A percentile compares a stretch with the other conserved stretches of the same genome.
phyloP scores from a whole-genome alignment of 1,140 invertebrate genomes.

The Bicyclus anynana region DNA sequence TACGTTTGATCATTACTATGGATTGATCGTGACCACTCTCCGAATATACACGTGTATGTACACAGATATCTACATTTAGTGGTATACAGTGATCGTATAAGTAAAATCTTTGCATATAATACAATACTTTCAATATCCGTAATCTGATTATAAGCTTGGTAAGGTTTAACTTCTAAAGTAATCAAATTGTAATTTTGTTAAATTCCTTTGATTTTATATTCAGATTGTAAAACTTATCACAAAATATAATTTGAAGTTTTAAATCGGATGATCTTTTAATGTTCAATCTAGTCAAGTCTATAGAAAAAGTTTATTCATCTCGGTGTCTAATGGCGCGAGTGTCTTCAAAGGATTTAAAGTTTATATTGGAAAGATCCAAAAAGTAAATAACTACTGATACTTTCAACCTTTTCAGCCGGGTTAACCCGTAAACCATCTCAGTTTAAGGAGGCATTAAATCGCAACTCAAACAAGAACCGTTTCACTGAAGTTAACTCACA shows the following conservation, averaged over 20 bases:
- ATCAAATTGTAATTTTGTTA: too few species aligned
- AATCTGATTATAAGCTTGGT: too few species aligned
- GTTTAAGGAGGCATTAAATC: conserved; percentile 77
- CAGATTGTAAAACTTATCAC: background rate
- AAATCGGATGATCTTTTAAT: conserved; percentile 22
- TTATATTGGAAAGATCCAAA: conserved; percentile 66
- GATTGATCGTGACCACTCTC: background rate
- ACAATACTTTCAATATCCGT: background rate
- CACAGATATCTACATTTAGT: too few species aligned
- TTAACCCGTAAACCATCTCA: conserved; percentile 75
- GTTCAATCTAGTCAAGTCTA: conserved; percentile 10
- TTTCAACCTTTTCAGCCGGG: conserved; percentile 69
- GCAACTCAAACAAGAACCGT: conserved; percentile 76
- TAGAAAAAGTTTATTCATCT: conserved; percentile 31
- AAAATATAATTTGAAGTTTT: conserved; percentile 13
- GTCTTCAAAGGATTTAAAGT: conserved; percentile 58
- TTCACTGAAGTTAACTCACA: conserved; percentile 75
- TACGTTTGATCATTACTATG: background rate
- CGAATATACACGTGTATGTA: too few species aligned
- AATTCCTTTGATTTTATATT: background rate
- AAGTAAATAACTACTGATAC: conserved; percentile 66
- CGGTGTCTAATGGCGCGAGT: conserved; percentile 36
- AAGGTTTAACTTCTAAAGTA: background rate
- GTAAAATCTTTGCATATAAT: too few species aligned
- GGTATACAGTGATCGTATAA: too few species aligned